These are phyloP conservation scores for Neoascia interrupta DNA, from an alignment of 2,888 invertebrate genomes.

Conservation along the genomic window DNA sequence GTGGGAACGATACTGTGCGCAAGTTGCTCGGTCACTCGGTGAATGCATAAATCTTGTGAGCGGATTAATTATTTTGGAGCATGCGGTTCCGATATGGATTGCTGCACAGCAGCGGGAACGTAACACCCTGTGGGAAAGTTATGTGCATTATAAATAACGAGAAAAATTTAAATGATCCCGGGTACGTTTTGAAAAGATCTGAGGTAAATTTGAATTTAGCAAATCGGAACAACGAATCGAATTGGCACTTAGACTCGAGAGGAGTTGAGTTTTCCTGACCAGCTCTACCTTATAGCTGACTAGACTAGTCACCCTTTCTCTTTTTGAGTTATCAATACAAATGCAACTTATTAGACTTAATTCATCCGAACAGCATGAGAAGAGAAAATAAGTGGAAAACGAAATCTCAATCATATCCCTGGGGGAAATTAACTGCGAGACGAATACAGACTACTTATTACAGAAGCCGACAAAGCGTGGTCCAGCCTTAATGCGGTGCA, in stretches of 20 bases:
- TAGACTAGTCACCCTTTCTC: neutral
- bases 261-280: too few relatives aligned
- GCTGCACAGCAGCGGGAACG: conserved; percentile 52
- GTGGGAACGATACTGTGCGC: conserved; percentile 31
- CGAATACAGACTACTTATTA: too few relatives aligned
- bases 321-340: conserved; percentile 7
- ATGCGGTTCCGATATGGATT: conserved; percentile 41
- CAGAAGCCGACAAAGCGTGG: conserved; percentile 48
- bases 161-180: neutral
- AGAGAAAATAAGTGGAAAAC: conserved; percentile 35
- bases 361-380: conserved; percentile 55
- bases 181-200: neutral
- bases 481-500: too few relatives aligned
- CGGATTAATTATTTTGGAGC: conserved; percentile 57
- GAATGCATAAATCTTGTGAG: conserved; percentile 52
- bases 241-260: too few relatives aligned
- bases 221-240: too few relatives aligned
- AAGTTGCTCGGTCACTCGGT: conserved; percentile 23
- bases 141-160: conserved; percentile 1
- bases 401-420: conserved; percentile 53
- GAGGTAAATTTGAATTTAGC: neutral
- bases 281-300: too few relatives aligned
- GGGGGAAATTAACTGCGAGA: conserved; percentile 38
- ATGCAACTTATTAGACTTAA: conserved; percentile 37
- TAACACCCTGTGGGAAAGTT: conserved; percentile 30